Evolutionary conservation across 2,797 vertebrate genomes (phyloP).

Genomic region (Toxotes lorentzi): DNA sequence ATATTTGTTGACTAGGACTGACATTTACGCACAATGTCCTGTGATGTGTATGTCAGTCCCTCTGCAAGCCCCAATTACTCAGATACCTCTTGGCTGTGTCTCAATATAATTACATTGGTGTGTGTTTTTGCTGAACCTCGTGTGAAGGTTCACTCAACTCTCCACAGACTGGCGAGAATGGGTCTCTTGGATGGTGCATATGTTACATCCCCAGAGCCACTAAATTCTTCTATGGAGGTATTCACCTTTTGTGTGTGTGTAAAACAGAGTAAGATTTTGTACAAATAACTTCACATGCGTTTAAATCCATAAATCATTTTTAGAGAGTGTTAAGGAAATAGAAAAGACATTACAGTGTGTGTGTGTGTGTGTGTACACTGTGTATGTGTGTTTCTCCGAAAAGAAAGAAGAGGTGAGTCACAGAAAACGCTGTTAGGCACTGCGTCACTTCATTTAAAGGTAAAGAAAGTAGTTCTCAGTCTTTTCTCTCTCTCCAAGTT

Average conservation of each 20-base stretch:
- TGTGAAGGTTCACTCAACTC: neutral
- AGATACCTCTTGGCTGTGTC: neutral
- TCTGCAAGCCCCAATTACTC: neutral
- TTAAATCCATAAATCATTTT: neutral
- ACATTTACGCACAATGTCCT: neutral
- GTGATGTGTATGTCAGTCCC: neutral
- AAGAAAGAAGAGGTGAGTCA: slow-evolving; percentile 49
- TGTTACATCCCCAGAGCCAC: neutral
- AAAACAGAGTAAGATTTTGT: neutral
- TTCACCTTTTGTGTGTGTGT: neutral
- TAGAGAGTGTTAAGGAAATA: neutral
- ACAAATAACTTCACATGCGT: neutral
- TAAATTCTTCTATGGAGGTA: neutral
- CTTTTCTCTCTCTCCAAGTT: neutral
- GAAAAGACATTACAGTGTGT: neutral
- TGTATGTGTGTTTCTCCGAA: slow-evolving; percentile 2
- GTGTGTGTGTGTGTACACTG: neutral
- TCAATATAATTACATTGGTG: neutral
- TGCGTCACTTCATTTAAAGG: slow-evolving; percentile 41
- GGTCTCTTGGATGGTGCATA: neutral
- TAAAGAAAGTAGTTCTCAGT: slow-evolving; percentile 12
- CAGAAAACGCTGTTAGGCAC: slow-evolving; percentile 1
- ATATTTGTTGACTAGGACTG: slow-evolving; percentile 3
- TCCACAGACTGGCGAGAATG: neutral
- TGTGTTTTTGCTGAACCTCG: neutral